Conservation (phyloP, 1,140 invertebrate species). For the Samia ricini region DNA sequence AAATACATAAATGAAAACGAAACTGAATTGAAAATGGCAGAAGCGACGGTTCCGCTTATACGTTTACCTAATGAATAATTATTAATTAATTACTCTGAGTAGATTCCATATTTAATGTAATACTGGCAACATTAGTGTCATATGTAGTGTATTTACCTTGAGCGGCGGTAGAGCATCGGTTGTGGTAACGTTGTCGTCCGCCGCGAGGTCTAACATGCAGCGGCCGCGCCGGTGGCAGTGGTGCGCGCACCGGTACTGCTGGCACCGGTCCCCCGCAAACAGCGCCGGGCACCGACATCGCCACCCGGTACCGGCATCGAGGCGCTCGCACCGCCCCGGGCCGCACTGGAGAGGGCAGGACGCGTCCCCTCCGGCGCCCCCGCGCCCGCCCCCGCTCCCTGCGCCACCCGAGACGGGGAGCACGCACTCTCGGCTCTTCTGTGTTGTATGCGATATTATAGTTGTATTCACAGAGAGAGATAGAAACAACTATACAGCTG, state of each 20-base stretch:
- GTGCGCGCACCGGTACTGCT: constrained; percentile 81
- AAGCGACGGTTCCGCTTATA: too few species aligned
- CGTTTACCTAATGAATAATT: too few species aligned
- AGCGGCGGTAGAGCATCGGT: constrained; percentile 6
- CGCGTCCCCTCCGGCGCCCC: background rate
- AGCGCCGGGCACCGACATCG: constrained; percentile 77
- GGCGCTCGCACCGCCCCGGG: constrained; percentile 63
- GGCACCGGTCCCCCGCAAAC: constrained; percentile 79
- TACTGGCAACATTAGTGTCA: background rate
- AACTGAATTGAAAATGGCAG: too few species aligned
- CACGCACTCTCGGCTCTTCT: constrained; percentile 32
- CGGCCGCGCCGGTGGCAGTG: constrained; percentile 81
- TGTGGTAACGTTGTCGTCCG: background rate
- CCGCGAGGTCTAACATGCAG: constrained; percentile 58
- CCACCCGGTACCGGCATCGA: constrained; percentile 56
- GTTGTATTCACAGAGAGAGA: background rate
- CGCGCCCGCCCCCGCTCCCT: background rate
- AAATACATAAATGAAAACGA: too few species aligned
- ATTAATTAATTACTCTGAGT: too few species aligned
- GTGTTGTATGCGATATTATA: background rate
- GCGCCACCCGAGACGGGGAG: constrained; percentile 4
- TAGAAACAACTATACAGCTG: background rate
- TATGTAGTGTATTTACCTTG: constrained; percentile 12
- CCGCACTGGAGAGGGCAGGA: constrained; percentile 42
- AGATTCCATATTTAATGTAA: too few species aligned